Evolutionary conservation across 2,888 invertebrate genomes (phyloP).

Genomic region (Linnaemya vulpina): DNA sequence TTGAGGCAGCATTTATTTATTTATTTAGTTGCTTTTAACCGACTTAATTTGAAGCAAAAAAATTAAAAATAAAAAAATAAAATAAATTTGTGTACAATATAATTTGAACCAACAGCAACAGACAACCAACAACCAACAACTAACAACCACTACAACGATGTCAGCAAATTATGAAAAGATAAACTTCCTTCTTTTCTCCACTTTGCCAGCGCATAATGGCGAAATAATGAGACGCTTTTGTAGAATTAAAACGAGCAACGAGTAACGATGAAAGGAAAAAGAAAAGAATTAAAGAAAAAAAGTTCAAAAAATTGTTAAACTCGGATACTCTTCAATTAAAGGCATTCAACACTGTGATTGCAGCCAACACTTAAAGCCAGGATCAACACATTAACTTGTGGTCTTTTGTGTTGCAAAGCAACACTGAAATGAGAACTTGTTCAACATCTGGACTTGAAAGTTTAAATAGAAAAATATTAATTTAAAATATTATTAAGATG

Average conservation of each 20-base stretch:
- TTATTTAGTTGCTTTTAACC: constrained; percentile 50
- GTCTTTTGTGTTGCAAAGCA: constrained; percentile 29
- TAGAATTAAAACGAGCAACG: constrained; percentile 5
- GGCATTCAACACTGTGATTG: constrained; percentile 67
- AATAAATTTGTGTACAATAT: constrained; percentile 41
- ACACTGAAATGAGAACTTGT: neutral
- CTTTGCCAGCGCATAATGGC: constrained; percentile 20
- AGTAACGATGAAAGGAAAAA: constrained; percentile 47
- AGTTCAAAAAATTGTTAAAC: no score
- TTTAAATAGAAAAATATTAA: constrained; percentile 10
- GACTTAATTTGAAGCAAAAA: constrained; percentile 45
- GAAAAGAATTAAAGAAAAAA: neutral
- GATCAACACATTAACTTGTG: constrained; percentile 58
- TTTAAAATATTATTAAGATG: constrained; percentile 4
- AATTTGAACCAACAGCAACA: constrained; percentile 64
- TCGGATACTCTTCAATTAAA: constrained; percentile 71
- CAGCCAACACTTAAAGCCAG: constrained; percentile 57
- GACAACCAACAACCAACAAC: constrained; percentile 59
- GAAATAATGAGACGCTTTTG: constrained; percentile 48
- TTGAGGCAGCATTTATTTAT: constrained; percentile 47
- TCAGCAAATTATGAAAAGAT: constrained; percentile 66
- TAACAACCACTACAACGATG: constrained; percentile 49
- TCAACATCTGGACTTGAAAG: constrained; percentile 4
- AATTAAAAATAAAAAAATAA: neutral
- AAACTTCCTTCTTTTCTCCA: constrained; percentile 44